Percentiles rank a stretch among this genome's conserved stretches.
These are phyloP conservation scores for Syndactyla subalaris DNA, from an alignment of 2,797 vertebrate species.

Conservation along the genomic window DNA sequence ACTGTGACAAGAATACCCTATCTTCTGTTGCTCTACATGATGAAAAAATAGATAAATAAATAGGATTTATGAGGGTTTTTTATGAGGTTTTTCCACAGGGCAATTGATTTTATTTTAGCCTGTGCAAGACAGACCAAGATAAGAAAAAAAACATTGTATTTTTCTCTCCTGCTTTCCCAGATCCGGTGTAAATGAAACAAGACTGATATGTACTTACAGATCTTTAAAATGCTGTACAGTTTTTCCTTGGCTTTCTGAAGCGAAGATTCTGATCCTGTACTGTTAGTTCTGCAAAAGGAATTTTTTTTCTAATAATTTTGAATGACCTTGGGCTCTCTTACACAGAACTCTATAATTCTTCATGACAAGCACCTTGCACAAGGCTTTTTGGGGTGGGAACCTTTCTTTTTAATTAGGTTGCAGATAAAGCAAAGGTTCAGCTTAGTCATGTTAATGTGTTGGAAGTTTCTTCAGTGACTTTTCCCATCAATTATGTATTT, in stretches of 20 bases:
- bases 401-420: neutral
- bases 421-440: neutral
- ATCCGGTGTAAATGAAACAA: neutral
- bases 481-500: neutral
- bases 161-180: neutral
- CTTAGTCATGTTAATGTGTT: neutral
- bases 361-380: neutral
- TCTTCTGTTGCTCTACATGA: slow-evolving; percentile 15
- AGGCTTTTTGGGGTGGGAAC: neutral
- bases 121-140: neutral
- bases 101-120: slow-evolving; percentile 51
- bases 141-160: neutral
- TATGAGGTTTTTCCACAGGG: slow-evolving; percentile 16
- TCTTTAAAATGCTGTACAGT: neutral
- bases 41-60: slow-evolving; percentile 61
- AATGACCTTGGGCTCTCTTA: neutral
- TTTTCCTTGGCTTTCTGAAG: neutral
- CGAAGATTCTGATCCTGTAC: neutral
- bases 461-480: slow-evolving; percentile 14
- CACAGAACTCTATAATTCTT: neutral
- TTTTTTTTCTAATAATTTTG: neutral
- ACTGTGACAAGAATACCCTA: neutral
- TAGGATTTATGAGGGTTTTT: slow-evolving; percentile 49
- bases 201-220: neutral
- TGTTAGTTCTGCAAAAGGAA: neutral